Conservation (phyloP, 1,140 invertebrate genomes). For the Dendrolimus kikuchii region DNA sequence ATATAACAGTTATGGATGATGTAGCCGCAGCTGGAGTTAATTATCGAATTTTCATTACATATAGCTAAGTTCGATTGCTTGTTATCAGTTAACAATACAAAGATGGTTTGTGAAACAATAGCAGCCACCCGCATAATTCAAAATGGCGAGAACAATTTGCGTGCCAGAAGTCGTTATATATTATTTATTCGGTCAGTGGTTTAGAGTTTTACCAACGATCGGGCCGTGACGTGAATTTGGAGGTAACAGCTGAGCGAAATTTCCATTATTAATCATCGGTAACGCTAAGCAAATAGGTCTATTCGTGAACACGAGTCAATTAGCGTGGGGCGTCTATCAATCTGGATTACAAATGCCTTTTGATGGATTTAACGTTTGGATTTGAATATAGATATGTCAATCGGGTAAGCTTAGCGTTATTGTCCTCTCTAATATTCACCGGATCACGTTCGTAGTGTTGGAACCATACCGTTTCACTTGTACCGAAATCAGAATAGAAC, state of each 20-base stretch:
- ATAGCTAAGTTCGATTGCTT: constrained; percentile 4
- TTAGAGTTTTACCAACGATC: constrained; percentile 19
- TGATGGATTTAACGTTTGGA: constrained; percentile 6
- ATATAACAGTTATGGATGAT: not conserved
- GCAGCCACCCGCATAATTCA: constrained; percentile 13
- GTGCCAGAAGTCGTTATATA: constrained; percentile 1
- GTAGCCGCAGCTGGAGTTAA: not conserved
- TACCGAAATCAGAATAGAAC: too few relatives aligned
- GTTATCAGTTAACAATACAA: constrained; percentile 4
- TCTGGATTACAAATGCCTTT: constrained; percentile 14
- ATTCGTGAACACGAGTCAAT: constrained; percentile 24
- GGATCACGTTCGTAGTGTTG: too few relatives aligned
- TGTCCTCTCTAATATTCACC: too few relatives aligned
- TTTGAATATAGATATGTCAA: not conserved
- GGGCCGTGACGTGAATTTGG: constrained; percentile 8
- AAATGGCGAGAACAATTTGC: constrained; percentile 5
- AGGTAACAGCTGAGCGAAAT: constrained; percentile 28
- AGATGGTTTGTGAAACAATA: constrained; percentile 10
- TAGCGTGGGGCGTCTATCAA: constrained; percentile 16
- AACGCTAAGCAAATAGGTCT: constrained; percentile 17
- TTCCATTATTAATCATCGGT: constrained; percentile 25
- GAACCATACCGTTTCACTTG: too few relatives aligned
- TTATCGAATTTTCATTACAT: not conserved
- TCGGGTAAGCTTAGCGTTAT: too few relatives aligned
- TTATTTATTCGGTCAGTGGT: constrained; percentile 24